phyloP scores from a whole-genome alignment of 1,140 invertebrate species.

The Drusus annulatus region DNA sequence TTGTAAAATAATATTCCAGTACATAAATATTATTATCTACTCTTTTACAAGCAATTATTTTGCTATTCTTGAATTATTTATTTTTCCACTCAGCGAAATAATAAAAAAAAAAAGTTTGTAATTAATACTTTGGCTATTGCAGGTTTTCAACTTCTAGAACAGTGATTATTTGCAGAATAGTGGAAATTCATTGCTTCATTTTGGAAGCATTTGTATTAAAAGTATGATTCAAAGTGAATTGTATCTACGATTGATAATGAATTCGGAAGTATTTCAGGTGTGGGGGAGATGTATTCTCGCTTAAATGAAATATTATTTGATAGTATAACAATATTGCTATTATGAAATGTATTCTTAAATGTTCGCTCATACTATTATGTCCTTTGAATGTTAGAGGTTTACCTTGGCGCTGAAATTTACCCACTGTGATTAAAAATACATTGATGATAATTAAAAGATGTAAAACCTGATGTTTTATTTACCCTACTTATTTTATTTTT shows the following conservation, averaged over 20 bases:
- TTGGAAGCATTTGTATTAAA: constrained; percentile 13
- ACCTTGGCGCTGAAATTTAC: constrained; percentile 58
- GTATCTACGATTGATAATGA: constrained; percentile 29
- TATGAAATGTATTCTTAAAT: constrained; percentile 39
- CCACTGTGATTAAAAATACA: constrained; percentile 60
- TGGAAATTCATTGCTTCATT: constrained; percentile 15
- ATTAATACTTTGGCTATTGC: too few species aligned
- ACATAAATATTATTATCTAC: too few species aligned
- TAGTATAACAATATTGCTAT: constrained; percentile 40
- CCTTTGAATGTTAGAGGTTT: constrained; percentile 53
- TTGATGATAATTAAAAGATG: constrained; percentile 55
- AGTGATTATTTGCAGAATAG: background rate
- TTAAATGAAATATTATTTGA: constrained; percentile 35
- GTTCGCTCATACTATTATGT: constrained; percentile 52
- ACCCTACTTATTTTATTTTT: background rate
- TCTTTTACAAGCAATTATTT: too few species aligned
- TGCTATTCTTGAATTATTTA: too few species aligned
- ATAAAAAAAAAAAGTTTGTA: too few species aligned
- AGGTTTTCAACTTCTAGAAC: background rate
- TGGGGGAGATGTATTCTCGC: background rate
- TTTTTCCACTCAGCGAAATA: too few species aligned
- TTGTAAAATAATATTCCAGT: too few species aligned
- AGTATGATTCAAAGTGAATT: constrained; percentile 24
- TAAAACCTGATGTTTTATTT: constrained; percentile 26
- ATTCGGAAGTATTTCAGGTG: constrained; percentile 14